phyloP scores from a whole-genome alignment of 1,140 invertebrate species.

The Protaetia brevitarsis region DNA sequence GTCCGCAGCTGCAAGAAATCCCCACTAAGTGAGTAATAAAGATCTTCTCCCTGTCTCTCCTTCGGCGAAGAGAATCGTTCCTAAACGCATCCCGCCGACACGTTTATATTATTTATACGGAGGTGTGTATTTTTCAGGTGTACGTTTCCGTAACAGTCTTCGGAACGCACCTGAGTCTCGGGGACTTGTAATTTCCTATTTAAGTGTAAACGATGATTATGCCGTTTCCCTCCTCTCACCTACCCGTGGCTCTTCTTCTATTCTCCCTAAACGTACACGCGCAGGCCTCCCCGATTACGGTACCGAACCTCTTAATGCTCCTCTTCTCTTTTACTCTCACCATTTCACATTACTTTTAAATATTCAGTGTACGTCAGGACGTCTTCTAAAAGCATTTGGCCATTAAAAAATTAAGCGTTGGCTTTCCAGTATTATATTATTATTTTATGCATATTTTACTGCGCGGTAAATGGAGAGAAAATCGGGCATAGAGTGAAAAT shows the following conservation, averaged over 20 bases:
- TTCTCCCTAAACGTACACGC: background rate
- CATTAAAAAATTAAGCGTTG: slow-evolving; percentile 50
- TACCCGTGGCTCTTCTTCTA: background rate
- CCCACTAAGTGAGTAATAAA: slow-evolving; percentile 28
- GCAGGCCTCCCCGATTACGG: background rate
- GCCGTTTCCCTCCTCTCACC: background rate
- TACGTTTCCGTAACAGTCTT: slow-evolving; percentile 6
- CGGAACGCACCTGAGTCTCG: background rate
- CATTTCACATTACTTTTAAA: slow-evolving; percentile 45
- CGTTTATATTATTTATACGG: slow-evolving; percentile 24
- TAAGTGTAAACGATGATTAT: slow-evolving; percentile 24
- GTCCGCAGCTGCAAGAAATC: slow-evolving; percentile 26
- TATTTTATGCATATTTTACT: slow-evolving; percentile 48
- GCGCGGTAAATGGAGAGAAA: slow-evolving; percentile 39
- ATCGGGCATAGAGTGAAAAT: slow-evolving; percentile 11
- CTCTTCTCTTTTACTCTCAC: slow-evolving; percentile 6
- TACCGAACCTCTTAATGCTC: slow-evolving; percentile 7
- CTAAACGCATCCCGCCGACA: background rate
- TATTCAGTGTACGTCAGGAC: slow-evolving; percentile 47
- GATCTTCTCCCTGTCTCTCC: slow-evolving; percentile 25
- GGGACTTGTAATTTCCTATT: slow-evolving; percentile 18
- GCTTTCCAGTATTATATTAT: slow-evolving; percentile 46
- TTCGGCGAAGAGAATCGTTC: slow-evolving; percentile 15
- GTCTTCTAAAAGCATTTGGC: slow-evolving; percentile 50
- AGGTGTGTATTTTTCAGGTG: slow-evolving; percentile 18